Percentiles rank a stretch among this genome's conserved stretches.
phyloP scores from a whole-genome alignment of 2,113 vertebrate species.

The Caranx ignobilis region DNA sequence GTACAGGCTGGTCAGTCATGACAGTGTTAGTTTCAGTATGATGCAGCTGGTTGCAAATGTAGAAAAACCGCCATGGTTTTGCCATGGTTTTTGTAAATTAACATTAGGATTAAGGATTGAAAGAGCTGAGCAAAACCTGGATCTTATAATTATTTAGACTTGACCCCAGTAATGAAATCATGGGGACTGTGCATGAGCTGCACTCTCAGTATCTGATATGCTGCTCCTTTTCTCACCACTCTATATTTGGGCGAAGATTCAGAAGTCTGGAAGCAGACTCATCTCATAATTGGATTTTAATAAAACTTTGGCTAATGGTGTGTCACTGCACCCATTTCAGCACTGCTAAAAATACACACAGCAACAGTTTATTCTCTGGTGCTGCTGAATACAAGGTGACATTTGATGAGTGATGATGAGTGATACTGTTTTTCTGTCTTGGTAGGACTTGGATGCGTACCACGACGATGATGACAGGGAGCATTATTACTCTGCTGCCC shows the following conservation, averaged over 20 bases:
- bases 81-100: not conserved
- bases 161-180: not conserved
- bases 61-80: not conserved
- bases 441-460: conserved; percentile 77
- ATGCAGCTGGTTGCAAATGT: conserved; percentile 1
- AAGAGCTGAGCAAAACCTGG: not conserved
- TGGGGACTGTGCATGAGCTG: not conserved
- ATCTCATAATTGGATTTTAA: conserved; percentile 14
- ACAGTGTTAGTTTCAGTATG: not conserved
- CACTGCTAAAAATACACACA: not conserved
- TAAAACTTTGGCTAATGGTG: conserved; percentile 20
- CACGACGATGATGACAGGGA: conserved; percentile 37
- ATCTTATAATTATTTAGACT: not conserved
- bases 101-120: not conserved
- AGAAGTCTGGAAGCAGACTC: conserved; percentile 1
- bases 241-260: not conserved
- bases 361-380: not conserved
- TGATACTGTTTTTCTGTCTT: conserved; percentile 1
- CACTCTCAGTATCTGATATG: not conserved
- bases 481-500: conserved; percentile 57
- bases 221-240: not conserved
- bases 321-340: not conserved
- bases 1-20: too few species aligned
- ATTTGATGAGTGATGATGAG: not conserved
- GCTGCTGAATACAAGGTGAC: not conserved